Base-by-base conservation (phyloP, 2,797 vertebrate genomes). In the Falco columbarius region DNA sequence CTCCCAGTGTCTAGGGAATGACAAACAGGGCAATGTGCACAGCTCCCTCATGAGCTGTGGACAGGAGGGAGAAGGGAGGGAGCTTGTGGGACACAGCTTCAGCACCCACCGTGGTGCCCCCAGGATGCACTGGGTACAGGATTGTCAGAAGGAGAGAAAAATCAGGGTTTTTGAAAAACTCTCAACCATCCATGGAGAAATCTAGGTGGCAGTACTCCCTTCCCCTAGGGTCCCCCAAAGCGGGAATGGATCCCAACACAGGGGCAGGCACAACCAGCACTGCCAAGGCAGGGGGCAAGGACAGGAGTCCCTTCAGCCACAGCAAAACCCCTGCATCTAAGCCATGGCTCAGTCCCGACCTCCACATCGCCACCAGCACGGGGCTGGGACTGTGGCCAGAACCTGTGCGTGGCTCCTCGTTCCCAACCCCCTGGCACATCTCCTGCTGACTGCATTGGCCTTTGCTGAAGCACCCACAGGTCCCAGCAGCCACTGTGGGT, bases 401-500 rank as follows among this genome's bases (percentile, higher is more conserved):
- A 30, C 40, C 56, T 1, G 0, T 1, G 1, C 1, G 1, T 1
- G 1, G 47, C 42, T 84, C 62, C 55, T 15, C 0, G 0, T 29
- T 74, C 56, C 62, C 38, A 80, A 80, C 27, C 21, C 19, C 19
- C 56, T 1, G 0, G 47, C 38, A 40, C 55, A 18, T 15, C 55
- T 51, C 67, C 46, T 1, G 0, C 47, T 40, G 24, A 30, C 12
- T 27, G 30, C 32, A 46, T 71, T 70, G 76, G 56, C 51, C 21
- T 82, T 47, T 87, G 38, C 46, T 76, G 51, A 76, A 82, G 21
- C 7, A 46, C 14, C 1, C 0, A 27, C 56, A 36, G 51, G n/a
- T 71, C 58, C 38, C 58, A 29, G 71, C 44, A 47, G 44, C 71
- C 1, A 0, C 12, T 3, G 4, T 13, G 30, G 24, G 38, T 44